phyloP scores from a whole-genome alignment of 2,797 vertebrate species.

The Phoebastria nigripes region DNA sequence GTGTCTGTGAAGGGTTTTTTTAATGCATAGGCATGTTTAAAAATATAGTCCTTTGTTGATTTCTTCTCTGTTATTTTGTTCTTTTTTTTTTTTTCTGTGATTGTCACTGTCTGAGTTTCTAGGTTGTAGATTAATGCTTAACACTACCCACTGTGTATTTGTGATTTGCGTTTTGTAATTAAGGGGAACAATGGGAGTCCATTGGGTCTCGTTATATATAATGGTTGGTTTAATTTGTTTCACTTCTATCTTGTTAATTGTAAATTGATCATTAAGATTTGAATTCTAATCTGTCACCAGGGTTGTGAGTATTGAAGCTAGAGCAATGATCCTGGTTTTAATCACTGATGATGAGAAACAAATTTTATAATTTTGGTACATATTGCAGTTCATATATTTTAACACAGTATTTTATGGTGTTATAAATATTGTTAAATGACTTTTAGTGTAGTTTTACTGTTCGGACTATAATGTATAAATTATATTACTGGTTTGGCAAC shows the following conservation, averaged over 20 bases:
- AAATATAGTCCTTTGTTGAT: slow-evolving; percentile 27
- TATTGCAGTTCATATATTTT: slow-evolving; percentile 86
- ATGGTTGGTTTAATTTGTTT: slow-evolving; percentile 87
- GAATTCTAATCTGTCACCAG: slow-evolving; percentile 84
- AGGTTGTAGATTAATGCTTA: slow-evolving; percentile 74
- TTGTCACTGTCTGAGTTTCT: slow-evolving; percentile 68
- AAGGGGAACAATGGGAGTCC: slow-evolving; percentile 82
- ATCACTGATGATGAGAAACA: slow-evolving; percentile 85
- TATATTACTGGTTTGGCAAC: slow-evolving; percentile 82
- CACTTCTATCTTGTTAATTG: slow-evolving; percentile 86
- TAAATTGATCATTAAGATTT: slow-evolving; percentile 86
- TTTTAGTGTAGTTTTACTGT: slow-evolving; percentile 84
- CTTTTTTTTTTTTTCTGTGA: neutral
- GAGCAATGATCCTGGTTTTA: slow-evolving; percentile 80
- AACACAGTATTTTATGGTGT: slow-evolving; percentile 82
- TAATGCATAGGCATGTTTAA: neutral
- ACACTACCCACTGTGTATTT: slow-evolving; percentile 75
- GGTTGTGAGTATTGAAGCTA: slow-evolving; percentile 80
- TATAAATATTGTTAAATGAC: slow-evolving; percentile 86
- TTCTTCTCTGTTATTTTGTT: slow-evolving; percentile 13
- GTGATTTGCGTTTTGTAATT: slow-evolving; percentile 81
- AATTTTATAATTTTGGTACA: slow-evolving; percentile 83
- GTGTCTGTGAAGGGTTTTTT: slow-evolving; percentile 12
- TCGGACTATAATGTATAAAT: slow-evolving; percentile 84
- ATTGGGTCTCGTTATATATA: slow-evolving; percentile 80